These are phyloP conservation scores for Bathynomus jamesi DNA, from an alignment of 1,140 invertebrate genomes.

Conservation along the genomic window DNA sequence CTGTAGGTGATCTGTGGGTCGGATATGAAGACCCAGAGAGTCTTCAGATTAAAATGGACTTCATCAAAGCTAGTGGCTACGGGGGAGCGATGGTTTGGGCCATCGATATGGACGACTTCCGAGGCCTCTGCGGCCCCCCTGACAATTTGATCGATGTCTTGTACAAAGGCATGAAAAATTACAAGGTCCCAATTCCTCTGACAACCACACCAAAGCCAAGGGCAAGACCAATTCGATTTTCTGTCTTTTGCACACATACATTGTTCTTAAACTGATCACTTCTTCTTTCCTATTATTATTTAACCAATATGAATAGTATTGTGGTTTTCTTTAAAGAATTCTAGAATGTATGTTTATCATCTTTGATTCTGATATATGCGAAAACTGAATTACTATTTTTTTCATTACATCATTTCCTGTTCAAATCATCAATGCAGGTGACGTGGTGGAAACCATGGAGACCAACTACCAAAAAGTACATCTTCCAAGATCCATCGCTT, in stretches of 20 bases:
- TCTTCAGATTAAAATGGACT: conserved; percentile 58
- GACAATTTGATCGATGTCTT: conserved; percentile 45
- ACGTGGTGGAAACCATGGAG: no score
- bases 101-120: conserved; percentile 92
- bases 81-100: conserved; percentile 96
- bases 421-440: no score
- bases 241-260: background rate
- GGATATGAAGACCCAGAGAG: conserved; percentile 66
- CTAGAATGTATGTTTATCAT: background rate
- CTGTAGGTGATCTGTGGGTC: conserved; percentile 67
- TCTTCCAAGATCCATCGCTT: no score
- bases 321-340: background rate
- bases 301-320: background rate
- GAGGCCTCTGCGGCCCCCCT: conserved; percentile 67
- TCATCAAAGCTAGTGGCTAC: conserved; percentile 80
- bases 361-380: background rate
- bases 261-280: background rate
- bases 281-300: background rate
- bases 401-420: no score
- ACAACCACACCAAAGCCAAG: conserved; percentile 22
- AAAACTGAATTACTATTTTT: background rate
- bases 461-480: no score
- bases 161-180: conserved; percentile 27
- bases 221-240: conserved; percentile 9
- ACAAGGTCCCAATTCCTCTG: conserved; percentile 22